Conservation (phyloP, 1,140 invertebrate genomes). For the Sarcophaga bullata region DNA sequence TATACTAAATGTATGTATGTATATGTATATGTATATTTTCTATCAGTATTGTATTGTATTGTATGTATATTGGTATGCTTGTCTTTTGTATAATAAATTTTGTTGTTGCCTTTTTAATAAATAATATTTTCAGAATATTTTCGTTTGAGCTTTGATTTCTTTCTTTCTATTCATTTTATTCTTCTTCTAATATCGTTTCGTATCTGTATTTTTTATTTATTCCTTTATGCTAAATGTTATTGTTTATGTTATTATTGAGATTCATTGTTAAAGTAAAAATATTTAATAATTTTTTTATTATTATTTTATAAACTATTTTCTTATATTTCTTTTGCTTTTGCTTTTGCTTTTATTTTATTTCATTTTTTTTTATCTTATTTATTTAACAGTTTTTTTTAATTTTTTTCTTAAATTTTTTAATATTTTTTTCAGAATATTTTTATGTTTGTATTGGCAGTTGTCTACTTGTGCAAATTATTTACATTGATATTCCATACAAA, state of each 20-base stretch:
- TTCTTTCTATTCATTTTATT: not conserved
- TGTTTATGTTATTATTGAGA: no score
- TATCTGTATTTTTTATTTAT: not conserved
- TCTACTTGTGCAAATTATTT: slow-evolving; percentile 22
- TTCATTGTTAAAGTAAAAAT: not conserved
- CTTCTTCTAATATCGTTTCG: not conserved
- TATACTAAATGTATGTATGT: not conserved
- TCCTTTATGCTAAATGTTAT: no score
- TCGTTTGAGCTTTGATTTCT: slow-evolving; percentile 17
- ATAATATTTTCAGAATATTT: slow-evolving; percentile 13
- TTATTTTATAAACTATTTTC: no score
- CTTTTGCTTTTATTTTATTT: not conserved
- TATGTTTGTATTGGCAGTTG: slow-evolving; percentile 1
- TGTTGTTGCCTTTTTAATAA: not conserved
- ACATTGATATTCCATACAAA: not conserved
- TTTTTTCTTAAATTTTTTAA: not conserved
- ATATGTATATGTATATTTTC: no score
- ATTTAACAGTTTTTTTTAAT: not conserved
- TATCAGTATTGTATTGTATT: no score
- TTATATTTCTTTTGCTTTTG: not conserved
- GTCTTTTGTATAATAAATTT: no score
- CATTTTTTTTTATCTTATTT: not conserved
- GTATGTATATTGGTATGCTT: no score
- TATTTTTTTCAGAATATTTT: not conserved
- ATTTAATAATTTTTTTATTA: not conserved